phyloP scores from a whole-genome alignment of 92 coral and sea anemone species.

The Palythoa grandiflora region DNA sequence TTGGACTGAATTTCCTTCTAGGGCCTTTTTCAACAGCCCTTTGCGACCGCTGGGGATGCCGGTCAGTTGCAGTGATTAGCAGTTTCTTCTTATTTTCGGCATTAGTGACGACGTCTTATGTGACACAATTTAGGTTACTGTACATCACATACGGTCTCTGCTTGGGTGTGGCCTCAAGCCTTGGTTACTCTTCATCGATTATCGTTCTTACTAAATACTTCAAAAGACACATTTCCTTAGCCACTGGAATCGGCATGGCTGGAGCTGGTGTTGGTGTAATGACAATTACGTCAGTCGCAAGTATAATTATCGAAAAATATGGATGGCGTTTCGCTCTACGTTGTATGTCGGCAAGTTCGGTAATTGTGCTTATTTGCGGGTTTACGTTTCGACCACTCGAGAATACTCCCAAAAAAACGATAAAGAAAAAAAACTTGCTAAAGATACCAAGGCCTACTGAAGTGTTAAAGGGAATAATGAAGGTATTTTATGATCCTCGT shows the following conservation, averaged over 20 bases:
- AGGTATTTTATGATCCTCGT: conserved; percentile 23
- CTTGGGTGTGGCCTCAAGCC: conserved; percentile 46
- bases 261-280: conserved; percentile 37
- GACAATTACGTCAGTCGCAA: conserved; percentile 37
- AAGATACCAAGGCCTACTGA: not conserved
- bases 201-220: conserved; percentile 38
- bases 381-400: conserved; percentile 21
- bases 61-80: conserved; percentile 34
- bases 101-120: conserved; percentile 26
- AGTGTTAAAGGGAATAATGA: conserved; percentile 22
- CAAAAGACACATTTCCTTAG: conserved; percentile 42
- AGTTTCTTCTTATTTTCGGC: conserved; percentile 40
- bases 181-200: conserved; percentile 37
- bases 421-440: not conserved
- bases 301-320: conserved; percentile 17
- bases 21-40: conserved; percentile 35
- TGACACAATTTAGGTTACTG: conserved; percentile 12
- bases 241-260: conserved; percentile 45
- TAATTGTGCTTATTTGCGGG: conserved; percentile 35
- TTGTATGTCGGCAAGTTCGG: conserved; percentile 29
- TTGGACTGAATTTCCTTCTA: conserved; percentile 35
- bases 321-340: conserved; percentile 41
- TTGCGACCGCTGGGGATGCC: conserved; percentile 50
- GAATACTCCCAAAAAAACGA: not conserved
- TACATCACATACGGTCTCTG: conserved; percentile 45